Conservation (phyloP, 2,113 vertebrate species). For the Pteruthius melanotis region DNA sequence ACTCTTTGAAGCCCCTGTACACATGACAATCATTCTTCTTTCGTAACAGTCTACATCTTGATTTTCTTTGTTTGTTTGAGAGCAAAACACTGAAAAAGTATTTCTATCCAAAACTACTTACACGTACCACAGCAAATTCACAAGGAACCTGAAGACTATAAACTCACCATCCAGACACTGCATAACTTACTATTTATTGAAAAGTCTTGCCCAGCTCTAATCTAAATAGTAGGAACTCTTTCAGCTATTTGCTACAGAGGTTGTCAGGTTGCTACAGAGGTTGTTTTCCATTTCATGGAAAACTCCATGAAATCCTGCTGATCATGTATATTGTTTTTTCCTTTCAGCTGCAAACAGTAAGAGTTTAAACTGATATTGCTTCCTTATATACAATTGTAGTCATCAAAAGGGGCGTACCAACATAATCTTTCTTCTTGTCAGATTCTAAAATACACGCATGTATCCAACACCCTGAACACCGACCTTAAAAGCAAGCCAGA, state of each 20-base stretch:
- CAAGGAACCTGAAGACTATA: neutral
- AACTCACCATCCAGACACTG: neutral
- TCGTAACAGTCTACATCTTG: neutral
- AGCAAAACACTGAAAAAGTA: neutral
- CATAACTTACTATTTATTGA: neutral
- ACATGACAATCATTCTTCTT: neutral
- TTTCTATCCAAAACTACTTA: neutral
- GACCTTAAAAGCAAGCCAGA: neutral
- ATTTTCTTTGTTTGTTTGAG: neutral
- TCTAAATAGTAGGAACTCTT: neutral
- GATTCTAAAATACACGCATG: neutral
- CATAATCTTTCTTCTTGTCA: neutral
- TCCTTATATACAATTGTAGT: neutral
- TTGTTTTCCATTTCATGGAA: no score
- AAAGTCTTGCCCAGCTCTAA: neutral
- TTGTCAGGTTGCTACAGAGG: neutral
- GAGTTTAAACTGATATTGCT: neutral
- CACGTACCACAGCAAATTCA: neutral
- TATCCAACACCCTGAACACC: neutral
- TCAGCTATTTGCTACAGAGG: neutral
- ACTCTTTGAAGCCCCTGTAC: neutral
- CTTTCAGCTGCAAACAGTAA: neutral
- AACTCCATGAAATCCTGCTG: neutral
- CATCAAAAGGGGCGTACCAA: neutral
- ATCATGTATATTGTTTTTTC: neutral